These are phyloP conservation scores for Vireo griseus DNA, from an alignment of 2,797 vertebrate genomes.

Conservation along the genomic window DNA sequence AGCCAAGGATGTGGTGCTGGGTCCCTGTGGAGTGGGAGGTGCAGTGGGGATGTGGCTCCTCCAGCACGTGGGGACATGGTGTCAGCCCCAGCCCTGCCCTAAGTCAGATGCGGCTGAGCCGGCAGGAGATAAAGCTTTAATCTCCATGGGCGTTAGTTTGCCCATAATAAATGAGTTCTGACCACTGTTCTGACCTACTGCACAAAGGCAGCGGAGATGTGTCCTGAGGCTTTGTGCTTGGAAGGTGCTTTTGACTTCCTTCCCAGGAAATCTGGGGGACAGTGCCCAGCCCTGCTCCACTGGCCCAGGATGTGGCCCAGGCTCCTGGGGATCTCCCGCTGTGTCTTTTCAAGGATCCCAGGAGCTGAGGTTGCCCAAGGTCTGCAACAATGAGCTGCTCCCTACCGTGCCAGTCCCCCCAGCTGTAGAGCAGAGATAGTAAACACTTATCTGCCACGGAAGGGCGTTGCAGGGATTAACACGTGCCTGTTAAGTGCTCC, in stretches of 20 bases:
- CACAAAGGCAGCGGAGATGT: not conserved
- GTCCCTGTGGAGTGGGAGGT: rapidly evolving
- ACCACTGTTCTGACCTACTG: rapidly evolving
- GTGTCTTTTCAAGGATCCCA: not conserved
- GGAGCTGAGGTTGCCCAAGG: not conserved
- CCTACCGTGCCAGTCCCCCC: not conserved
- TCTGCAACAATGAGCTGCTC: not conserved
- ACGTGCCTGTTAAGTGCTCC: constrained; percentile 1
- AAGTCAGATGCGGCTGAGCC: not conserved
- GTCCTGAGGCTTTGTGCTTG: not conserved
- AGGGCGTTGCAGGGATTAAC: constrained; percentile 22
- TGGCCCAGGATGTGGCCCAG: not conserved
- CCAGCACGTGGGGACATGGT: rapidly evolving
- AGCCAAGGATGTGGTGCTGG: not conserved
- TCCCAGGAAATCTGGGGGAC: not conserved
- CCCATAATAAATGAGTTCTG: not conserved
- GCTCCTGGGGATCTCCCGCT: not conserved
- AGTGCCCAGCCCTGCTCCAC: not conserved
- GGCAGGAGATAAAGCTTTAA: not conserved
- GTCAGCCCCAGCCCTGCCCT: not conserved
- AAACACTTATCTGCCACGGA: constrained; percentile 31
- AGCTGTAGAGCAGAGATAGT: constrained; percentile 36
- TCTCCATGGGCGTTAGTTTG: not conserved
- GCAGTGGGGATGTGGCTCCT: not conserved
- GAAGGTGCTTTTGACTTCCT: not conserved